These are phyloP conservation scores for Cardiocondyla obscurior DNA, from an alignment of 1,140 invertebrate species.

Conservation along the genomic window DNA sequence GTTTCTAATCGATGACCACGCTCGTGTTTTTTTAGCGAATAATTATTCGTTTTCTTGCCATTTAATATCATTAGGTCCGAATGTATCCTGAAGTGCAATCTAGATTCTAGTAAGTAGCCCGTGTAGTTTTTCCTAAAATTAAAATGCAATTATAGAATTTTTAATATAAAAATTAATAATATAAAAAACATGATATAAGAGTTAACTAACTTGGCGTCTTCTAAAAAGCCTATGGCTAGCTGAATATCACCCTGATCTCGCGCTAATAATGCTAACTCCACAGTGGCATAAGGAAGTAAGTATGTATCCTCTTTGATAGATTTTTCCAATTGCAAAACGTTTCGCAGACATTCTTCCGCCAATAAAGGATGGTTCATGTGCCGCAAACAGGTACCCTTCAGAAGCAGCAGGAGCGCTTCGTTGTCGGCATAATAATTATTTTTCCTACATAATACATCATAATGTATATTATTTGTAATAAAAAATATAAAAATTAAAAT, in stretches of 20 bases:
- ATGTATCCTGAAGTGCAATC: slow-evolving; percentile 96
- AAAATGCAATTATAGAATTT: not conserved
- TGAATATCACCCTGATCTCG: slow-evolving; percentile 87
- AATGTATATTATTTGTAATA: not conserved
- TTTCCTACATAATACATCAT: slow-evolving; percentile 75
- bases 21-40: slow-evolving; percentile 34
- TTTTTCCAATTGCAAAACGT: slow-evolving; percentile 89
- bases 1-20: not conserved
- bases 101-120: slow-evolving; percentile 95
- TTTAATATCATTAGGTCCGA: slow-evolving; percentile 87
- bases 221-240: slow-evolving; percentile 89
- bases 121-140: slow-evolving; percentile 91
- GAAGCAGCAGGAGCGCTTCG: slow-evolving; percentile 89
- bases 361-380: slow-evolving; percentile 89
- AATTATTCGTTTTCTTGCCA: slow-evolving; percentile 72
- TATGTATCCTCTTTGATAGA: slow-evolving; percentile 93
- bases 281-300: slow-evolving; percentile 93
- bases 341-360: slow-evolving; percentile 90
- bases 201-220: slow-evolving; percentile 91
- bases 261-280: slow-evolving; percentile 93
- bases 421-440: slow-evolving; percentile 90
- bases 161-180: not conserved
- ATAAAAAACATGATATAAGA: not conserved
- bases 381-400: slow-evolving; percentile 94
- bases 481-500: not conserved